Evolutionary conservation across 2,888 invertebrate genomes (phyloP), one percentile per base, ranked within the genome.

Genomic region (Macrosoma leucophasiata): DNA sequence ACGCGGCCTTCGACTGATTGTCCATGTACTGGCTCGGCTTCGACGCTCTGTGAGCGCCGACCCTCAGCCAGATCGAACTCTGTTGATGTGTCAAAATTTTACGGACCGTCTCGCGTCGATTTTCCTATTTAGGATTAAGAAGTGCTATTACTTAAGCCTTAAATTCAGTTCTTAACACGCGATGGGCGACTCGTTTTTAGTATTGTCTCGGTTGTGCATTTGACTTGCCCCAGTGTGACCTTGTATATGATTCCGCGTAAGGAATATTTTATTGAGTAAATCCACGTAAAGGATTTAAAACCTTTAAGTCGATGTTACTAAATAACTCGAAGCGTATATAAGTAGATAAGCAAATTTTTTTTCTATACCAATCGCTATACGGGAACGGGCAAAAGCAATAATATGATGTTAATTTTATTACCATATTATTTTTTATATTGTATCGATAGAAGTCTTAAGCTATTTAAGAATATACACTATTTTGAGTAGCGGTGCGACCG

Each of bases 351-450:
- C 79, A 69, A 72, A 66, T 78, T 74, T 75, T 68, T 39, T 77
- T 78, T 82, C 78, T 81, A 79, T 84, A 84, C 84, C 84, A 78
- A 82, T 84, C 78, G 82, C 84, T 84, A 81, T 84, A 84, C 84
- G 84, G 84, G 84, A 84, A 82, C 84, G 84, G 84, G 84, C 84
- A 81, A 79, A 84, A 84, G 84, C 84, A 84, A 84, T 84, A 84
- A 84, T 84, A 84, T 82, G 79, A 84, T 76, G 79, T 84, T 84
- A 82, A 79, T 84, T 82, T 79, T 73, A 82, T 84, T 84, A 84
- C 84, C 84, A 84, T 84, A 82, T 84, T 82, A 82, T 82, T 84
- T 81, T 79, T 79, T 79, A 79, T 78, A 79, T 78, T 76, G 64
- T 79, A 81, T 75, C 77, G 71, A 72, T 81, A 79, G 69, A 72